Evolutionary conservation across 2,113 vertebrate genomes (phyloP).

Genomic region (Pseudorhombus dupliciocellatus): DNA sequence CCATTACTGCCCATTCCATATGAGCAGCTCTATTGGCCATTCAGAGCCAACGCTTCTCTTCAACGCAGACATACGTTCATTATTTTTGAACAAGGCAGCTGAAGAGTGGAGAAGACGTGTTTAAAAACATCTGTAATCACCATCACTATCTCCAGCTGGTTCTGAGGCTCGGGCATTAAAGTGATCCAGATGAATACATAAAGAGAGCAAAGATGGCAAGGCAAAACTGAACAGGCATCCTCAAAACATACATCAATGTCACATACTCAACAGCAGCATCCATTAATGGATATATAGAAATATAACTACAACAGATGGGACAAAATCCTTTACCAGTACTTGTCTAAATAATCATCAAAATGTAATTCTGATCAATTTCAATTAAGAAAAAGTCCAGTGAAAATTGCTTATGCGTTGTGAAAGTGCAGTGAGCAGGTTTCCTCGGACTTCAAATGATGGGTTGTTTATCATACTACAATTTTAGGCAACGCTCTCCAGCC

Average conservation of each 20-base stretch:
- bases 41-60: conserved; percentile 60
- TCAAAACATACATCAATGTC: conserved; percentile 29
- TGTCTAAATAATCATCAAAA: too few species aligned
- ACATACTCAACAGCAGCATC: not conserved
- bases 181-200: conserved; percentile 48
- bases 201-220: conserved; percentile 30
- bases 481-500: too few species aligned
- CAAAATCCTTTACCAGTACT: not conserved
- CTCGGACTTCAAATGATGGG: too few species aligned
- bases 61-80: conserved; percentile 47
- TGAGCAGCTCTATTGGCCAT: conserved; percentile 70
- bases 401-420: too few species aligned
- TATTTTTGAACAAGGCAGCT: conserved; percentile 50
- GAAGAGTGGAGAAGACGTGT: conserved; percentile 51
- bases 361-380: too few species aligned
- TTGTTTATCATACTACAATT: too few species aligned
- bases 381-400: too few species aligned
- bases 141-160: too few species aligned
- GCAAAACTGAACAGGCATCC: conserved; percentile 33
- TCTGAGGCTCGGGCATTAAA: too few species aligned
- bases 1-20: conserved; percentile 70
- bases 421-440: too few species aligned
- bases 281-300: not conserved
- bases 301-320: not conserved
- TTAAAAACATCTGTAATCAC: conserved; percentile 65